A percentile compares a stretch with the other conserved stretches of the same genome.
Conservation (phyloP, 2,113 vertebrate species). For the Hyperopisus bebe region DNA sequence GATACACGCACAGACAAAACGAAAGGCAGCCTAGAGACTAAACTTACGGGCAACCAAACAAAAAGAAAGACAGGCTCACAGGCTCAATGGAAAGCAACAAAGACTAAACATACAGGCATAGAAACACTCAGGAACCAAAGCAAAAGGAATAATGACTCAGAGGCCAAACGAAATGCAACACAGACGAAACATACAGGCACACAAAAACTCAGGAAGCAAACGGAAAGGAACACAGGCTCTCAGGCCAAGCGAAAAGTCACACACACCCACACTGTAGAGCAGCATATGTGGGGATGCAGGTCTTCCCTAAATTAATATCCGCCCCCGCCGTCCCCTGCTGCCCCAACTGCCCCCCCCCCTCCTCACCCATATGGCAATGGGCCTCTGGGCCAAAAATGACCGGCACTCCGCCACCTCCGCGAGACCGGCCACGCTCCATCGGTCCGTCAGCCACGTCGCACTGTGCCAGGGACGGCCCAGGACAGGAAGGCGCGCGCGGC, state of each 20-base stretch:
- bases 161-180: not conserved
- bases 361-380: constrained; percentile 59
- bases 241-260: not conserved
- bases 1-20: not conserved
- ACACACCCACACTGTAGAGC: not conserved
- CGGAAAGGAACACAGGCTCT: not conserved
- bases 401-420: constrained; percentile 40
- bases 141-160: not conserved
- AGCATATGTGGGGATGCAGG: constrained; percentile 28
- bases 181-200: not conserved
- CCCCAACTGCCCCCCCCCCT: constrained; percentile 21
- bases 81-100: not conserved
- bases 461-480: not conserved
- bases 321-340: constrained; percentile 34
- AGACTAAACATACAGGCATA: not conserved
- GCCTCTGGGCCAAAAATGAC: constrained; percentile 49
- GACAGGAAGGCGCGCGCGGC: not conserved
- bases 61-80: not conserved
- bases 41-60: not conserved
- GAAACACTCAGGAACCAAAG: not conserved
- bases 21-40: not conserved
- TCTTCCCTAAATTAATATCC: constrained; percentile 40
- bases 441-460: constrained; percentile 32
- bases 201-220: not conserved
- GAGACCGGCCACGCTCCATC: not conserved